Conservation (phyloP, 2,113 vertebrate genomes). For the Peromyscus maniculatus region DNA sequence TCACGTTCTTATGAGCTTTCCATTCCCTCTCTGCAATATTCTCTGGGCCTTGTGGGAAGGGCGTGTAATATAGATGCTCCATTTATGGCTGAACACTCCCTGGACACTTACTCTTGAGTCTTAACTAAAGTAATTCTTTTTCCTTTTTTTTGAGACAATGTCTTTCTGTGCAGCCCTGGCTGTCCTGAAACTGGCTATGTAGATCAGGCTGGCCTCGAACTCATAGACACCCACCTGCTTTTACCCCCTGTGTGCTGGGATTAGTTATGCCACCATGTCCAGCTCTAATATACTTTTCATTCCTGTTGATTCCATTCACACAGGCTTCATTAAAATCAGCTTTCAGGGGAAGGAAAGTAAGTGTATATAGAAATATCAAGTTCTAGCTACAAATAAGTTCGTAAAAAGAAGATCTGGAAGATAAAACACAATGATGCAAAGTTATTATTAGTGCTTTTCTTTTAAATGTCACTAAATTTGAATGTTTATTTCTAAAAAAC, state of each 20-base stretch:
- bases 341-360: neutral
- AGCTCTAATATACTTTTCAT: neutral
- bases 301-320: neutral
- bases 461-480: constrained; percentile 20
- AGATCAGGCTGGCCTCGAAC: neutral
- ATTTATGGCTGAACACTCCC: neutral
- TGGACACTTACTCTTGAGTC: neutral
- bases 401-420: constrained; percentile 27
- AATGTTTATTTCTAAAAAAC: constrained; percentile 14
- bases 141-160: neutral
- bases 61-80: neutral
- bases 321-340: neutral
- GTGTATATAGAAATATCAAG: constrained; percentile 20
- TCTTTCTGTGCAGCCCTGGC: neutral
- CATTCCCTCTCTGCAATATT: neutral
- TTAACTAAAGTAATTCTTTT: neutral
- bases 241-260: neutral
- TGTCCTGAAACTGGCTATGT: neutral
- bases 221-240: neutral
- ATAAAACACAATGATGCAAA: neutral
- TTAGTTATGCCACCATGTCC: neutral
- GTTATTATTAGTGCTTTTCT: constrained; percentile 28
- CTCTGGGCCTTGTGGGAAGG: neutral
- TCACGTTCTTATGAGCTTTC: neutral
- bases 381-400: neutral